Conservation (phyloP, 2,113 vertebrate species). For the Holacanthus passer region DNA sequence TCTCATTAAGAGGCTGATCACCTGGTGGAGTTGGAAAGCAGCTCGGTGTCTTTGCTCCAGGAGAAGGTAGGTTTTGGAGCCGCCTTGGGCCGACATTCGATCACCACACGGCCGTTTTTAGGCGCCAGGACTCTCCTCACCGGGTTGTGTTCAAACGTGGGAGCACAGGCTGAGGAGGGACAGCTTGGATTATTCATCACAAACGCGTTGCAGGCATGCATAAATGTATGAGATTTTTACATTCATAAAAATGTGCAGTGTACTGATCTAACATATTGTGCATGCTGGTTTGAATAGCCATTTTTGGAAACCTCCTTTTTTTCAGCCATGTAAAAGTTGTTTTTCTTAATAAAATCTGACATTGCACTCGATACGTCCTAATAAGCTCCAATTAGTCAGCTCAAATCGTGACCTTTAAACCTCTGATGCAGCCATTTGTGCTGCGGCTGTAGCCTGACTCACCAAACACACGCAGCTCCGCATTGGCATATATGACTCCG, state of each 20-base stretch:
- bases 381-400: constrained; percentile 40
- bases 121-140: constrained; percentile 91
- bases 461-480: constrained; percentile 95
- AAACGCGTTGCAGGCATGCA: constrained; percentile 3
- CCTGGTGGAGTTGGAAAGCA: constrained; percentile 93
- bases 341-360: constrained; percentile 6
- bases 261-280: neutral
- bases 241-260: constrained; percentile 18
- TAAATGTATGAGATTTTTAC: neutral
- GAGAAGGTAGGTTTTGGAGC: constrained; percentile 91
- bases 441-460: constrained; percentile 71
- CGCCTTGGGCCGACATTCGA: constrained; percentile 94
- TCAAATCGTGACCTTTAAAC: constrained; percentile 25
- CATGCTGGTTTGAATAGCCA: neutral
- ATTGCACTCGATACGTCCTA: neutral
- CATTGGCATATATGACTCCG: constrained; percentile 92
- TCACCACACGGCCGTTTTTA: constrained; percentile 91
- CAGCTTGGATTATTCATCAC: constrained; percentile 47
- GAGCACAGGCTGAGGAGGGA: constrained; percentile 87
- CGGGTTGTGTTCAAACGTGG: constrained; percentile 93
- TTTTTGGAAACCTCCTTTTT: neutral
- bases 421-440: constrained; percentile 15
- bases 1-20: constrained; percentile 62
- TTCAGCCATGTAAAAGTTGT: neutral
- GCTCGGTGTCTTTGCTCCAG: constrained; percentile 97